phyloP scores from a whole-genome alignment of 2,113 vertebrate genomes.

The Microcebus griseorufus region DNA sequence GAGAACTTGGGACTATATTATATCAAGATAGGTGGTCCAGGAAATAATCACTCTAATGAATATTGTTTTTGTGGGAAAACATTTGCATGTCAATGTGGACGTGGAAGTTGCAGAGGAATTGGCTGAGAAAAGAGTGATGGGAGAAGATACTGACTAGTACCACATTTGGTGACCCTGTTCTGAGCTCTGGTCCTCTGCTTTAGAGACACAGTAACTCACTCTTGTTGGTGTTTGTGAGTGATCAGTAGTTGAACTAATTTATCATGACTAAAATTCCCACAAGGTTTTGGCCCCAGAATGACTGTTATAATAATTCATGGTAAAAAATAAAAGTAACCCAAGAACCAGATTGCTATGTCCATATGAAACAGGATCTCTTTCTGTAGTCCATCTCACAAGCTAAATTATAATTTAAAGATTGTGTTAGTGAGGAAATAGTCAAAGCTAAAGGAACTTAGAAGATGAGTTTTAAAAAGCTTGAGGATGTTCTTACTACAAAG shows the following conservation, averaged over 20 bases:
- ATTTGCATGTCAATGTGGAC: not conserved
- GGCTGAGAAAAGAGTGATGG: not conserved
- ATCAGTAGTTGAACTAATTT: not conserved
- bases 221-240: not conserved
- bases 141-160: not conserved
- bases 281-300: not conserved
- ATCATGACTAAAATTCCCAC: not conserved
- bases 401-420: not conserved
- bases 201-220: not conserved
- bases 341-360: not conserved
- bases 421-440: not conserved
- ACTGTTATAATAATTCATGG: not conserved
- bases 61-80: not conserved
- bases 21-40: not conserved
- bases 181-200: not conserved
- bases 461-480: not conserved
- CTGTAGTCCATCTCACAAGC: not conserved
- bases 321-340: not conserved
- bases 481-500: not conserved
- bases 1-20: not conserved
- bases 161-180: not conserved
- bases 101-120: not conserved
- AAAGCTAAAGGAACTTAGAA: not conserved
- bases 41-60: not conserved
- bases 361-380: not conserved